Base-by-base conservation (phyloP, 2,113 vertebrate species). In the Grus americana region DNA sequence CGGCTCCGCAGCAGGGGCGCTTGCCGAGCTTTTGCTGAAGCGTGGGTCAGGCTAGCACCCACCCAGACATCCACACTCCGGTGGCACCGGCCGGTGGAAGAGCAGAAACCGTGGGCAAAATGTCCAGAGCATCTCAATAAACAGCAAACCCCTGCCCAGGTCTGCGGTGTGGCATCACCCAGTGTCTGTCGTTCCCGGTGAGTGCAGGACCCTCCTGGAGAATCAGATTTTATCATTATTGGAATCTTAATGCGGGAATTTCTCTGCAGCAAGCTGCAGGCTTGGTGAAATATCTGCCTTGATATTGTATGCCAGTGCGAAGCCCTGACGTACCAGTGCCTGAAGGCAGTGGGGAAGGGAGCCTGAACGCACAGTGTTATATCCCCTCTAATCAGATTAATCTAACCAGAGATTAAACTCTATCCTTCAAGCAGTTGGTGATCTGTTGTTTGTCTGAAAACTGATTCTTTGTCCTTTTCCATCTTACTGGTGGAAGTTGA, bases 61-160 rank as follows among this genome's bases (percentile, higher is more conserved):
- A 18, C 11, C 32, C 13, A 1, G 24, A 4, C 19, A 22, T 3
- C 50, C 34, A 2, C 10, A 0, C 11, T 10, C 57, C 42, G 2
- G 22, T 3, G 9, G 36, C 29, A 6, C 17, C 9, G 5, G 14
- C 44, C 26, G 22, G 55, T 10, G 4, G 34, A 32, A 46, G 50
- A 24, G n/a, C 46, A 15, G 38, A 13, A 54, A 1, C 15, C 1
- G 21, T 3, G 17, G 24, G 21, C 38, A 7, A 8, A 75, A 15
- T 3, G 11, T 4, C 30, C 5, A 10, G 22, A 57, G 34, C 3
- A 1, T 38, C 26, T n/a, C 16, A 52, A 30, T 27, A 17, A 57
- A 15, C 1, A 2, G 9, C 30, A 66, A 36, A 21, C 11, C 26
- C 10, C 0, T 24, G n/a, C 21, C 24, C 8, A 1, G 57, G 13